Evolutionary conservation across 2,113 vertebrate species (phyloP), one percentile per base, ranked within the genome.

Genomic region (Peromyscus leucopus): DNA sequence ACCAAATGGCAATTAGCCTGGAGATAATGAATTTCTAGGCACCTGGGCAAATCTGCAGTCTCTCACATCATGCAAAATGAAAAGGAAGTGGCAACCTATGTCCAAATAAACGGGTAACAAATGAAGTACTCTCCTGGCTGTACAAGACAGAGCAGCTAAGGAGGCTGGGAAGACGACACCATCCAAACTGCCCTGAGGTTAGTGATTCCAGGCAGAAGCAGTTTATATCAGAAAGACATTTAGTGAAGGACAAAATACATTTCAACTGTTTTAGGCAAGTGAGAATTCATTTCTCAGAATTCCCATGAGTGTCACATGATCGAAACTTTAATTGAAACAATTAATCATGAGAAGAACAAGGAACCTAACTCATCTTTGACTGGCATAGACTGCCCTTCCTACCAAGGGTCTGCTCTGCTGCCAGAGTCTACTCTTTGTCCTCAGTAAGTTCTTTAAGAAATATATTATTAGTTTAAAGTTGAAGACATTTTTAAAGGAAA

Each of bases 1-100:
- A 87, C 51, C 74, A 93, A 97, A 96, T 91, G 33, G 31, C 51
- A 94, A 85, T 95, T 93, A 95, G 61, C 95, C 93, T 89, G 79
- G 48, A 95, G 82, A 76, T 48, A 82, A 94, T 78, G 75, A 79
- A 90, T 90, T 97, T 84, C 79, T 92, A 86, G 96, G 39, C 63
- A 92, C 79, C 36, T 75, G 78, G 72, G 92, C 69, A 96, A 90
- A 94, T 90, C 36, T 87, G n/a, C 87, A 79, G 51, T 90, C 63
- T 90, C n/a, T 97, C 71, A 91, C 4, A 91, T 26, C n/a, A 86
- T 24, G 59, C 65, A 92, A 94, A 92, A 48, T 65, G 51, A 93
- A 63, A 96, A 79, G 51, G 87, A 63, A 96, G n/a, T 59, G 15
- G 88, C 8, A 88, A 95, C 67, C 24, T 96, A 65, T 1, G 71